Conservation (phyloP, 2,797 vertebrate genomes). For the Lateolabrax maculatus region DNA sequence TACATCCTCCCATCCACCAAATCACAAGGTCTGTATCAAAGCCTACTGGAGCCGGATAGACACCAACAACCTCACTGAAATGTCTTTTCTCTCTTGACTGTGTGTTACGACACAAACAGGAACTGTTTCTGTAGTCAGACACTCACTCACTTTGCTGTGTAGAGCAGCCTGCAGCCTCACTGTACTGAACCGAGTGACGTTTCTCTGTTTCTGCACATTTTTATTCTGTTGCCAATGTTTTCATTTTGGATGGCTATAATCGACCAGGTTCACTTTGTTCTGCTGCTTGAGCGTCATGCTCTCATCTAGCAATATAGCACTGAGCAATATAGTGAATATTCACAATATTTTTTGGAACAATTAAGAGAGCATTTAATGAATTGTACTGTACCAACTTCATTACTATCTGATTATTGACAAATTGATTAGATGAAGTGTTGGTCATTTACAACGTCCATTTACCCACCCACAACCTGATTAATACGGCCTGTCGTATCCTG, state of each 20-base stretch:
- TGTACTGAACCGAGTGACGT: background rate
- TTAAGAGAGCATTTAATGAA: background rate
- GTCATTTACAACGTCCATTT: background rate
- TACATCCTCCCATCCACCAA: conserved; percentile 45
- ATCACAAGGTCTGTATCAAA: conserved; percentile 56
- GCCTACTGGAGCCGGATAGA: conserved; percentile 29
- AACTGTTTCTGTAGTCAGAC: background rate
- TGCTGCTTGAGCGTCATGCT: background rate
- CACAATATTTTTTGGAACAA: background rate
- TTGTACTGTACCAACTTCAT: background rate
- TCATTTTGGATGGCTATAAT: background rate
- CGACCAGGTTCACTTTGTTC: background rate
- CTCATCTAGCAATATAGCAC: background rate
- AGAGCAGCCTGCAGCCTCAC: background rate
- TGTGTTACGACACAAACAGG: background rate
- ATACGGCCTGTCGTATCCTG: background rate
- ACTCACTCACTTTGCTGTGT: background rate
- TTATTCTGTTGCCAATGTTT: conserved; percentile 4
- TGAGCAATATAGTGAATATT: background rate
- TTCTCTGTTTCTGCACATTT: background rate
- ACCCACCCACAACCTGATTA: no score
- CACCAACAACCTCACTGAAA: conserved; percentile 32
- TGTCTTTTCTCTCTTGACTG: conserved; percentile 14
- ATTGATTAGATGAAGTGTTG: background rate
- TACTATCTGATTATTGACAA: background rate